These are phyloP conservation scores for Leucophenga montana DNA, from an alignment of 2,888 invertebrate species.

Conservation along the genomic window DNA sequence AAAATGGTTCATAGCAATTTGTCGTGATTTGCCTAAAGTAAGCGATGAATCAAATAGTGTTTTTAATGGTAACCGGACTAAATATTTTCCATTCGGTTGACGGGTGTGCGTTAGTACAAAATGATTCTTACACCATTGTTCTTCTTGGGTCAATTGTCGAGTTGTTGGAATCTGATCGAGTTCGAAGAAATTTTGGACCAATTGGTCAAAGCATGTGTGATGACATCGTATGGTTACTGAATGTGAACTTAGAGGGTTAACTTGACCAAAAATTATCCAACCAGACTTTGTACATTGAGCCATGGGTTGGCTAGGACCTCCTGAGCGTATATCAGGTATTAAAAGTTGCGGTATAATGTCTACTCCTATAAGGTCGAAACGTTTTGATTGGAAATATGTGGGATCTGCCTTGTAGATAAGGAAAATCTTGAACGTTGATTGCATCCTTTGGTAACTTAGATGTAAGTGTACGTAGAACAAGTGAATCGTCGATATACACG, in stretches of 20 bases:
- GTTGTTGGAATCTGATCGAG: neutral
- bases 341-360: neutral
- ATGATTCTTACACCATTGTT: neutral
- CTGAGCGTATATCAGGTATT: slow-evolving; percentile 1
- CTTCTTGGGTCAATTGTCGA: neutral
- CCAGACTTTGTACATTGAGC: slow-evolving; percentile 19
- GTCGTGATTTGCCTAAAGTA: neutral
- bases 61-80: neutral
- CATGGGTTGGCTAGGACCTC: slow-evolving; percentile 14
- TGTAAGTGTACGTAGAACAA: slow-evolving; percentile 2
- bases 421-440: neutral
- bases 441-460: slow-evolving; percentile 1
- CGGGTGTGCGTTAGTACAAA: neutral
- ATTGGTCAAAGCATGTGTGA: neutral
- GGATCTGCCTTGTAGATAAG: slow-evolving; percentile 23
- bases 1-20: neutral
- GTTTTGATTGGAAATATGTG: neutral
- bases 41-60: neutral
- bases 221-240: neutral
- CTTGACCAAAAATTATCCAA: slow-evolving; percentile 2
- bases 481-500: neutral
- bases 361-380: neutral
- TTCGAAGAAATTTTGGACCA: neutral
- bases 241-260: neutral
- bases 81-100: neutral